These are phyloP conservation scores for Halichoerus grypus DNA, from an alignment of 2,113 vertebrate genomes.

Conservation along the genomic window DNA sequence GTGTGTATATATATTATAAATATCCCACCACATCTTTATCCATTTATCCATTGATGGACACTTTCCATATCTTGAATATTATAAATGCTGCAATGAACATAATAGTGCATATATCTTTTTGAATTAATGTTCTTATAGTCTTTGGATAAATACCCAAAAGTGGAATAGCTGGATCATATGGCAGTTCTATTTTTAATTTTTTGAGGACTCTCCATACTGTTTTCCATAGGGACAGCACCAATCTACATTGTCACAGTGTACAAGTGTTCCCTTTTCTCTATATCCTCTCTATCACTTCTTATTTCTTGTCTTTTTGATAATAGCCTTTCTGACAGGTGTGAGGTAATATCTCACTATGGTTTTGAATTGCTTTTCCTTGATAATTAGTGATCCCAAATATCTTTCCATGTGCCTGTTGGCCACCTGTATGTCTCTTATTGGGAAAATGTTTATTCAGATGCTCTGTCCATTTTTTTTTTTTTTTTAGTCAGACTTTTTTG, in stretches of 20 bases:
- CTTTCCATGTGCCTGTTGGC: background rate
- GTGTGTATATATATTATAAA: background rate
- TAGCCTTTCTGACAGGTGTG: background rate
- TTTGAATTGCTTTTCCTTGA: background rate
- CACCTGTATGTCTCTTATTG: background rate
- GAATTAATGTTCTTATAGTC: background rate
- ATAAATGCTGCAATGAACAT: background rate
- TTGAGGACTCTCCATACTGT: background rate
- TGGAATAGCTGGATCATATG: background rate
- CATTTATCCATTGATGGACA: background rate
- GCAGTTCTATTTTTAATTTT: background rate
- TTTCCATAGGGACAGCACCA: background rate
- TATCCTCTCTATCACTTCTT: background rate
- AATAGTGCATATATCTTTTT: background rate
- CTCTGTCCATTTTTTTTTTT: background rate
- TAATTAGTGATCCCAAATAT: background rate
- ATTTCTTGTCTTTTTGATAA: background rate
- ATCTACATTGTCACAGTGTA: background rate
- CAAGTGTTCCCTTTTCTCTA: background rate
- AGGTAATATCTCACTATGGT: background rate
- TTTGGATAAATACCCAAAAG: background rate
- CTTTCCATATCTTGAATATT: background rate
- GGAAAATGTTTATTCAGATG: background rate
- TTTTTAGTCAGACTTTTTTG: background rate
- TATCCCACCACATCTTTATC: background rate